Percentiles rank a stretch among this genome's conserved stretches.
These are phyloP conservation scores for Mus spretus DNA, from an alignment of 2,797 vertebrate species.

Conservation along the genomic window DNA sequence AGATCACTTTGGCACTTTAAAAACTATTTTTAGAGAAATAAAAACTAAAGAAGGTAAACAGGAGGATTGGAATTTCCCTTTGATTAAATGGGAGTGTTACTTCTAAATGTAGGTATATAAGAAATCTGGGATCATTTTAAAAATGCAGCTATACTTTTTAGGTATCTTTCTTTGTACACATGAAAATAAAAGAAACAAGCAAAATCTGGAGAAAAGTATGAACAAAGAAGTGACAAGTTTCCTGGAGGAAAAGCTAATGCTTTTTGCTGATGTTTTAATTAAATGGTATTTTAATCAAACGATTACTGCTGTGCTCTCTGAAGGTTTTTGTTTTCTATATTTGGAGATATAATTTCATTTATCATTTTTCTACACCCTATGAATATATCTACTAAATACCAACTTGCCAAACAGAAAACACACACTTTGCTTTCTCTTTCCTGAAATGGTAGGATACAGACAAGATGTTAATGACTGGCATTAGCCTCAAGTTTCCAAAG, in stretches of 20 bases:
- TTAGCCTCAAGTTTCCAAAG: slow-evolving; percentile 19
- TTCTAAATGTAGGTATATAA: slow-evolving; percentile 21
- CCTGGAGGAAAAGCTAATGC: not conserved
- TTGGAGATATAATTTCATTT: not conserved
- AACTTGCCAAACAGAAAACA: slow-evolving; percentile 4
- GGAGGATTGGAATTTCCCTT: slow-evolving; percentile 63
- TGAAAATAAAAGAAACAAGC: slow-evolving; percentile 23
- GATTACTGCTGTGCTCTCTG: not conserved
- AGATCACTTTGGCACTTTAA: slow-evolving; percentile 52
- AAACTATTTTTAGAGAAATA: slow-evolving; percentile 72
- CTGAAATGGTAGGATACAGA: slow-evolving; percentile 1
- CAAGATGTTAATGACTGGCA: not conserved
- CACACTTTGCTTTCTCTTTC: not conserved
- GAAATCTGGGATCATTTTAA: slow-evolving; percentile 18
- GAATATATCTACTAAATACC: not conserved
- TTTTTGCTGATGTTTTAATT: not conserved
- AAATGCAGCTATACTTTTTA: slow-evolving; percentile 4
- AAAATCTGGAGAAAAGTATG: slow-evolving; percentile 25
- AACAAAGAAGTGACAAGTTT: not conserved
- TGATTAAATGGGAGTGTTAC: slow-evolving; percentile 57
- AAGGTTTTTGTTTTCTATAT: not conserved
- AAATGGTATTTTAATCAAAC: not conserved
- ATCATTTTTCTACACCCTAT: not conserved
- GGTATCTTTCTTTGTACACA: slow-evolving; percentile 1
- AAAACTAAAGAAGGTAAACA: slow-evolving; percentile 48